Percentiles rank a stretch among this genome's conserved stretches.
phyloP scores from a whole-genome alignment of 2,888 invertebrate genomes.

The Dicyrtomina minuta region DNA sequence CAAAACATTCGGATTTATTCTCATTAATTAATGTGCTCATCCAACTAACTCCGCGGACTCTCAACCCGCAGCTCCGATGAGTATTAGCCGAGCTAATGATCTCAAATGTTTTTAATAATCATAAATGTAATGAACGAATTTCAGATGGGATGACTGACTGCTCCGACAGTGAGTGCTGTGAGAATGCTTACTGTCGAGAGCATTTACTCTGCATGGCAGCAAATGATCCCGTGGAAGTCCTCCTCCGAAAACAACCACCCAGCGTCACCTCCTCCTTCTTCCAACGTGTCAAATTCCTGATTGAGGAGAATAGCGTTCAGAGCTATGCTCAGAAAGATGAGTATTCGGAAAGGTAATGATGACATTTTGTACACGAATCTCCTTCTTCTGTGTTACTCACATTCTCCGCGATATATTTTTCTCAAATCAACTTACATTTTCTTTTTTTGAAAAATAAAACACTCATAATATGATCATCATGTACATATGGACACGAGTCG shows the following conservation, averaged over 20 bases:
- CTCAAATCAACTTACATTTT: neutral
- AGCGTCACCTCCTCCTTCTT: conserved; percentile 96
- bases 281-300: conserved; percentile 94
- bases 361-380: conserved; percentile 9
- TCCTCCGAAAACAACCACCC: conserved; percentile 92
- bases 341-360: conserved; percentile 91
- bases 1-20: no score
- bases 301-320: conserved; percentile 98
- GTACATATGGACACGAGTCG: no score
- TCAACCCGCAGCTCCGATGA: no score
- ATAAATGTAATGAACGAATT: neutral
- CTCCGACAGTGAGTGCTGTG: conserved; percentile 98
- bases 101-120: no score
- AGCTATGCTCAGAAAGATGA: conserved; percentile 96
- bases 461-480: no score
- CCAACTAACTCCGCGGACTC: no score
- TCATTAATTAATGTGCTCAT: no score
- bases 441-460: neutral
- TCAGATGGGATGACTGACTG: conserved; percentile 98
- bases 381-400: conserved; percentile 5
- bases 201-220: conserved; percentile 94
- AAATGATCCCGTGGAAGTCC: conserved; percentile 93
- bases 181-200: conserved; percentile 78
- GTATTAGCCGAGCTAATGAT: no score
- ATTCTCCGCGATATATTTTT: conserved; percentile 25